Base-by-base conservation (phyloP, 2,113 vertebrate species). In the Myrmecobius fasciatus region DNA sequence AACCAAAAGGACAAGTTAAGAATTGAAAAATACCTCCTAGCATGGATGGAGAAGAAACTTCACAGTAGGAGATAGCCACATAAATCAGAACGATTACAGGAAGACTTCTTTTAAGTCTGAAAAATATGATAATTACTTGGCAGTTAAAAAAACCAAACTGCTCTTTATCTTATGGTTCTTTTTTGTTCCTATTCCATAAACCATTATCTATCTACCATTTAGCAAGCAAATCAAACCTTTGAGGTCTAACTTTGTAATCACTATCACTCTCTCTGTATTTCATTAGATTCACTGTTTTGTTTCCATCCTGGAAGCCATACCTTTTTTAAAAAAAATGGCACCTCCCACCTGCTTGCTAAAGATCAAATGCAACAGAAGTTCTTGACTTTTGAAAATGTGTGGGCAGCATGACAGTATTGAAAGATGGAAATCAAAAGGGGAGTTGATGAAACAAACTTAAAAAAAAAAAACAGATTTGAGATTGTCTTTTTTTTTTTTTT, bases 241-340 rank as follows among this genome's bases (percentile, higher is more conserved):
- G 97, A 98, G 94, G 53, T 97, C 94, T 97, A 93, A 93, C 93
- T 98, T 97, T 98, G 92, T 94, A 93, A 97, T 98, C 97, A 94
- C n/a, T 51, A 51, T 51, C 49, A 51, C 89, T 92, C 67, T 95
- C 89, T 51, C 89, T 94, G 75, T 96, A 97, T 52, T 95, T 98
- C 8, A 2, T 98, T 98, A 97, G 89, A 96, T 43, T 96, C 8
- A 0, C 51, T 93, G 51, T 90, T 97, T 98, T 98, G 96, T 96
- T 94, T 95, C 54, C 51, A 88, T 95, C 91, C 92, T 96, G 90
- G 91, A 93, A 97, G 96, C 52, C 89, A 9, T 31, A 88, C 53
- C 90, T 97, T 96, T 94, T 26, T 93, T 96, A 94, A 92, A 93
- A 53, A 83, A 97, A 94, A 92, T 97, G 67, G 96, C 51, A 89